Conservation (phyloP, 2,888 invertebrate species). For the Plagiodera versicolora region DNA sequence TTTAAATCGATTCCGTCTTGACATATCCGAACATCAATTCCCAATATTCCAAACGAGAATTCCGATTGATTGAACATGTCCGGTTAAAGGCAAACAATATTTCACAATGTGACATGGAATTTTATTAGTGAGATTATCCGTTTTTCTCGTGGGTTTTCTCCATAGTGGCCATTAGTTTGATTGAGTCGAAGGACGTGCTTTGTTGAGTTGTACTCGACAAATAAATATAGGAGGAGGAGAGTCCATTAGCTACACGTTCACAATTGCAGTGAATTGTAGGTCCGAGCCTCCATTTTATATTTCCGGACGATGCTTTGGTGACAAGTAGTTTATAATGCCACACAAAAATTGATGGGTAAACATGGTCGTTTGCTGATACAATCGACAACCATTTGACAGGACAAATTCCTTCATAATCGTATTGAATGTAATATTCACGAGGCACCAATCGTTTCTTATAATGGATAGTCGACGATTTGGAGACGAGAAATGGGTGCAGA, state of each 20-base stretch:
- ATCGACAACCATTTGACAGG: not conserved
- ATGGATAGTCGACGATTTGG: no score
- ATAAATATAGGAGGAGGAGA: not conserved
- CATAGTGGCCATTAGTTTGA: not conserved
- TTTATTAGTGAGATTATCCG: not conserved
- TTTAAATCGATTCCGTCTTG: not conserved
- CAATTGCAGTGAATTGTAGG: no score
- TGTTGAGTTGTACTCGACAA: not conserved
- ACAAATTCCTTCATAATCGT: not conserved
- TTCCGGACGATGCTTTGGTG: no score
- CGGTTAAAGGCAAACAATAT: not conserved
- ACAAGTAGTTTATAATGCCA: no score
- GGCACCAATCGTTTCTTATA: no score
- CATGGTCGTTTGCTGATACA: not conserved
- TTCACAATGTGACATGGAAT: not conserved
- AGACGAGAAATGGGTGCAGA: no score
- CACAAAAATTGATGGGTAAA: not conserved
- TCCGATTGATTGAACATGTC: not conserved
- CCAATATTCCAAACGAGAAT: not conserved
- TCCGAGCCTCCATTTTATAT: no score
- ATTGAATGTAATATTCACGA: no score
- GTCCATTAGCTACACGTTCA: not conserved
- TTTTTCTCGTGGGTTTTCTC: not conserved
- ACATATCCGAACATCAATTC: not conserved
- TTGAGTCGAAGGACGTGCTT: not conserved